phyloP scores from a whole-genome alignment of 2,113 vertebrate species.

The Prunella fulvescens region DNA sequence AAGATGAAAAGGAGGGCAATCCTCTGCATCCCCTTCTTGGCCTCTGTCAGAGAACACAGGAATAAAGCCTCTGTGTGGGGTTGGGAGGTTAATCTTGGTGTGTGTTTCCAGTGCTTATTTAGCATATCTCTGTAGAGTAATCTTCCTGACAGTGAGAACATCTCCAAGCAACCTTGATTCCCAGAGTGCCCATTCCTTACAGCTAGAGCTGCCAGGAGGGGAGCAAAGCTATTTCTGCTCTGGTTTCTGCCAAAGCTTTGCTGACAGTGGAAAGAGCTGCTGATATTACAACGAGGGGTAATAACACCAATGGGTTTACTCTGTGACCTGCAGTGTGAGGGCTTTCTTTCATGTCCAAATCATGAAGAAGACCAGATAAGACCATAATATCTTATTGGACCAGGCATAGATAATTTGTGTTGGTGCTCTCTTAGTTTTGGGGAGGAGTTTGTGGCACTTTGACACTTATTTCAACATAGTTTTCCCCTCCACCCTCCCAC shows the following conservation, averaged over 20 bases:
- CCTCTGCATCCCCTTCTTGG: background rate
- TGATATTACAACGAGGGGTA: background rate
- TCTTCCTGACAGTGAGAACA: background rate
- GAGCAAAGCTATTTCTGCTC: background rate
- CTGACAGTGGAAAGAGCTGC: background rate
- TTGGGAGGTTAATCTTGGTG: background rate
- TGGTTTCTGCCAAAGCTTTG: background rate
- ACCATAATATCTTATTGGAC: background rate
- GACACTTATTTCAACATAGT: background rate
- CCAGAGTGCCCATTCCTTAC: background rate
- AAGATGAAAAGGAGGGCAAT: background rate
- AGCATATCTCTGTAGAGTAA: background rate
- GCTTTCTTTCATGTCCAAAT: background rate
- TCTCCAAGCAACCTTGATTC: background rate
- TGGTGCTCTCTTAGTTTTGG: background rate
- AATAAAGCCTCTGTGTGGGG: background rate
- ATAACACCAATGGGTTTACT: accelerated
- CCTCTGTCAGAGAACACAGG: background rate
- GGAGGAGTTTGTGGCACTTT: background rate
- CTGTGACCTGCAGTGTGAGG: background rate
- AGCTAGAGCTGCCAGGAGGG: background rate
- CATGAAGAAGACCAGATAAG: background rate
- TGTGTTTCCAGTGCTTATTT: background rate
- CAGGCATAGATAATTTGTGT: background rate
- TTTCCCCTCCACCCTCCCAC: background rate